Evolutionary conservation across 2,888 invertebrate species (phyloP).

Genomic region (Napeogenes sylphis): DNA sequence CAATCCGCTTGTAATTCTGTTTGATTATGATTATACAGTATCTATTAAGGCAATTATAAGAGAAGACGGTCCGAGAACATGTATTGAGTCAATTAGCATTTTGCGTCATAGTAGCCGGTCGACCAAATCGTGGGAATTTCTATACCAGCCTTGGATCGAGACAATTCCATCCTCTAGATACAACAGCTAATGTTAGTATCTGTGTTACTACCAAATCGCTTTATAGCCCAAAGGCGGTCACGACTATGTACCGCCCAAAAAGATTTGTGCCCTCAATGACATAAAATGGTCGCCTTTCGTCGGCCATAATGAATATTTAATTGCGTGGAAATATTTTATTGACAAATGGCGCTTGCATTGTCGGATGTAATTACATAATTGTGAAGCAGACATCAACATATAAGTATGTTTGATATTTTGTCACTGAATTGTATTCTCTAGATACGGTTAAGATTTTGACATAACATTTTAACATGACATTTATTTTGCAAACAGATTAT

Average conservation of each 20-base stretch:
- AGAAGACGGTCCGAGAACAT: slow-evolving; percentile 47
- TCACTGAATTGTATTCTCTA: slow-evolving; percentile 15
- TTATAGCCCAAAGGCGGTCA: slow-evolving; percentile 32
- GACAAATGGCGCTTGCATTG: slow-evolving; percentile 48
- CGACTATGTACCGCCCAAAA: slow-evolving; percentile 46
- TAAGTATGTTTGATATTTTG: slow-evolving; percentile 15
- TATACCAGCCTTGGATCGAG: slow-evolving; percentile 7
- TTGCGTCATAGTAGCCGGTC: slow-evolving; percentile 41
- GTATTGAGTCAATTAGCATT: slow-evolving; percentile 60
- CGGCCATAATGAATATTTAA: slow-evolving; percentile 71
- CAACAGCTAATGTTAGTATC: slow-evolving; percentile 28
- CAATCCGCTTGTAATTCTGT: slow-evolving; percentile 63
- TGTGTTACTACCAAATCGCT: slow-evolving; percentile 36
- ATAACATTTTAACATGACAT: too few relatives aligned
- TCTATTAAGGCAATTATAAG: slow-evolving; percentile 69
- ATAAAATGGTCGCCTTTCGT: slow-evolving; percentile 52
- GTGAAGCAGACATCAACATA: slow-evolving; percentile 28
- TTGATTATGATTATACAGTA: slow-evolving; percentile 65
- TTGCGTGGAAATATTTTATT: slow-evolving; percentile 61
- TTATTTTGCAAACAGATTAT: too few relatives aligned
- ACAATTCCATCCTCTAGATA: slow-evolving; percentile 1
- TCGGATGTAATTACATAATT: slow-evolving; percentile 56
- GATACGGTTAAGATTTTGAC: too few relatives aligned
- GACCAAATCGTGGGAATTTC: slow-evolving; percentile 43
- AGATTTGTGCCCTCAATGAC: slow-evolving; percentile 57